phyloP scores from a whole-genome alignment of 2,113 vertebrate species.

The Tachysurus fulvidraco region DNA sequence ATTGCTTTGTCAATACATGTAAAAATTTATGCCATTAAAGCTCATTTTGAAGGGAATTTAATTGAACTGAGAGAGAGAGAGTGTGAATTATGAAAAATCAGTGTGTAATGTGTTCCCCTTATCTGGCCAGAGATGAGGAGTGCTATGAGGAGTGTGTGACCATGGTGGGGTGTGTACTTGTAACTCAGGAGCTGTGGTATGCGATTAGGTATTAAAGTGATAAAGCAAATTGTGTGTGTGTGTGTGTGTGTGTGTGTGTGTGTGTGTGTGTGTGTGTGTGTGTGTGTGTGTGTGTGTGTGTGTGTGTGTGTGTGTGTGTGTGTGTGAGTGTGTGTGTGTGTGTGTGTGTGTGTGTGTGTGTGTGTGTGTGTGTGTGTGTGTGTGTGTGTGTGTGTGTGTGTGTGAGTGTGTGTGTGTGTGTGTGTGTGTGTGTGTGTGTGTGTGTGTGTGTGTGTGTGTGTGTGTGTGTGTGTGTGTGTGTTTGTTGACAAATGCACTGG shows the following conservation, averaged over 20 bases:
- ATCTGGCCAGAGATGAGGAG: constrained; percentile 1
- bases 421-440: constrained; percentile 11
- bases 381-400: constrained; percentile 5
- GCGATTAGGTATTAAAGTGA: constrained; percentile 10
- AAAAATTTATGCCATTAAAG: too few relatives aligned
- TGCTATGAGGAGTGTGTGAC: constrained; percentile 13
- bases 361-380: constrained; percentile 20
- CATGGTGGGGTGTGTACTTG: background rate
- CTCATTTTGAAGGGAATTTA: too few relatives aligned
- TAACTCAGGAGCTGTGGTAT: background rate
- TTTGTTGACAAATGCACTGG: background rate
- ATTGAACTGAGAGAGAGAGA: background rate
- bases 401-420: background rate
- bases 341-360: background rate
- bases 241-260: constrained; percentile 1
- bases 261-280: constrained; percentile 20
- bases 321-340: background rate
- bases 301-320: background rate
- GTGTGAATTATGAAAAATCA: background rate
- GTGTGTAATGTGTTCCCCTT: background rate
- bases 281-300: background rate
- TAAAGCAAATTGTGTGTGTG: background rate
- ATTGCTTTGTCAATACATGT: too few relatives aligned
- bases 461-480: background rate
- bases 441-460: constrained; percentile 12